Evolutionary conservation across 2,888 invertebrate species (phyloP).

Genomic region (Agelastica alni): DNA sequence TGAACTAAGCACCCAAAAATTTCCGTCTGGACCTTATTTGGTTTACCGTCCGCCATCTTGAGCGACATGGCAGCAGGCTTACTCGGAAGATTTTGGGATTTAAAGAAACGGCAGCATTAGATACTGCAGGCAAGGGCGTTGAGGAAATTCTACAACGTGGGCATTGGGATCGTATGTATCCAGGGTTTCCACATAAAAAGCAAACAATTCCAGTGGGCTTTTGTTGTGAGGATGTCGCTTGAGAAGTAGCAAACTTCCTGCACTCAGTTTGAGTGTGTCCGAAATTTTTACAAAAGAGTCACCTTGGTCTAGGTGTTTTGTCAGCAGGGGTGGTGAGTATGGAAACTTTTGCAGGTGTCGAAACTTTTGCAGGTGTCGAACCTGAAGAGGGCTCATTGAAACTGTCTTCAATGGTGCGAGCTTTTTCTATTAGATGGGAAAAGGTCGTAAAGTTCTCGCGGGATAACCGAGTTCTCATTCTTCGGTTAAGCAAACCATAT

Average conservation of each 20-base stretch:
- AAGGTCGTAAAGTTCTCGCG: slow-evolving; percentile 7
- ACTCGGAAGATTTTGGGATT: no score
- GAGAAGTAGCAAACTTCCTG: slow-evolving; percentile 6
- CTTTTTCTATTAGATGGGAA: slow-evolving; percentile 9
- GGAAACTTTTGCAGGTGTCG: background rate
- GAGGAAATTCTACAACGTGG: slow-evolving; percentile 5
- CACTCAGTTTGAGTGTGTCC: slow-evolving; percentile 17
- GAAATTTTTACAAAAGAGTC: slow-evolving; percentile 8
- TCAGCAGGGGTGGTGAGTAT: background rate
- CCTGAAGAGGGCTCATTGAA: no score
- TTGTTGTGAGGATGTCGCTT: no score
- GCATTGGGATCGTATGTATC: slow-evolving; percentile 11
- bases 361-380: no score
- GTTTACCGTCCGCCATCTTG: no score
- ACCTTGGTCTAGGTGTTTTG: slow-evolving; percentile 9
- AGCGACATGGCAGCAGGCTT: no score
- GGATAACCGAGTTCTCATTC: slow-evolving; percentile 7
- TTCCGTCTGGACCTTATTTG: no score
- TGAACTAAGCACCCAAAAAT: no score
- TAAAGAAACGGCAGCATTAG: no score
- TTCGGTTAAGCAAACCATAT: slow-evolving; percentile 5
- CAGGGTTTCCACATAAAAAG: slow-evolving; percentile 14
- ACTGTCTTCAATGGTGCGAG: slow-evolving; percentile 17
- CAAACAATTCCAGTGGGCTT: slow-evolving; percentile 14
- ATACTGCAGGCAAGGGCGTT: no score